Conservation (phyloP, 2,888 invertebrate species). For the Dascillus cervinus region DNA sequence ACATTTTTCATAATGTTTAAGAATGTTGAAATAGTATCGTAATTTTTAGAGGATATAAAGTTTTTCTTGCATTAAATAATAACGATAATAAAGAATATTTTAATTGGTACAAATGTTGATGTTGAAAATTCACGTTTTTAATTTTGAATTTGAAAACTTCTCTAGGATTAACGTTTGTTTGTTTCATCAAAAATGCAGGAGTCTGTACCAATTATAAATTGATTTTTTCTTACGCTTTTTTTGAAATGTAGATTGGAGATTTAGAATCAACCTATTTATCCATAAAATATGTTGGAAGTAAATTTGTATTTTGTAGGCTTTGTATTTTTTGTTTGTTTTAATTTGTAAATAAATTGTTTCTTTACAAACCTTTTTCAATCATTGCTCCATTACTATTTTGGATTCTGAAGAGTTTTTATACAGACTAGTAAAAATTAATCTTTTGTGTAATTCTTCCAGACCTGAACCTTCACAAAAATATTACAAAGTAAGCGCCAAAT, state of each 20-base stretch:
- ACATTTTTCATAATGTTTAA: neutral
- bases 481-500: too few relatives aligned
- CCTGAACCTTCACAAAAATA: neutral
- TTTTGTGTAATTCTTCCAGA: neutral
- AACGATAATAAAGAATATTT: conserved; percentile 8
- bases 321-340: conserved; percentile 12
- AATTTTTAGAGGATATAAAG: neutral
- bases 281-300: too few relatives aligned
- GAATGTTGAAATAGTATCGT: neutral
- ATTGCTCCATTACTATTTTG: too few relatives aligned
- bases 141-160: too few relatives aligned
- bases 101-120: conserved; percentile 15
- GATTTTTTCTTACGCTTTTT: too few relatives aligned
- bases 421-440: neutral
- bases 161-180: too few relatives aligned
- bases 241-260: too few relatives aligned
- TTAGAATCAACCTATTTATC: too few relatives aligned
- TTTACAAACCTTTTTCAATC: conserved; percentile 10
- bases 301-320: too few relatives aligned
- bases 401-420: neutral
- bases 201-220: too few relatives aligned
- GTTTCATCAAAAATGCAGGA: too few relatives aligned
- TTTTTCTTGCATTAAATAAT: neutral
- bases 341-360: conserved; percentile 17
- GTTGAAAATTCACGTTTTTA: too few relatives aligned